Conservation (phyloP, 2,113 vertebrate genomes). For the Amazona guildingii region DNA sequence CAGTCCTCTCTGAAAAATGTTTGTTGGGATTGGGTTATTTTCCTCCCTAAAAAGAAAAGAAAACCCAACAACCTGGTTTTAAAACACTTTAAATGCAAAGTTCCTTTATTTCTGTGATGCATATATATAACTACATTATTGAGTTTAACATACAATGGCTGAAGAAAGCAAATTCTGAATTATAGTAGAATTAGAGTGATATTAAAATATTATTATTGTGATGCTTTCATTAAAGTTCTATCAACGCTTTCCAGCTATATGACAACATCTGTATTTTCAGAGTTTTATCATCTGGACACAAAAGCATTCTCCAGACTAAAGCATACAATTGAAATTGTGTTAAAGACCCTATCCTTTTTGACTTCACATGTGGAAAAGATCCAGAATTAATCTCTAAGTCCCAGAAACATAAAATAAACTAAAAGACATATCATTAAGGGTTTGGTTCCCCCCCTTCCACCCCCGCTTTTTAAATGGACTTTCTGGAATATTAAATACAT, state of each 20-base stretch:
- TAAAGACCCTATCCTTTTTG: neutral
- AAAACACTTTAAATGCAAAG: neutral
- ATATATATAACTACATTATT: neutral
- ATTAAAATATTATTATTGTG: neutral
- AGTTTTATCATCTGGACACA: neutral
- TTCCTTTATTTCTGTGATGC: neutral
- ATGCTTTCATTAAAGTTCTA: neutral
- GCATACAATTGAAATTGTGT: neutral
- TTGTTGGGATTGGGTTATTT: neutral
- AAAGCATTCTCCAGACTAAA: neutral
- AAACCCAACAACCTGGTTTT: neutral
- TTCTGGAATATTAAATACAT: neutral
- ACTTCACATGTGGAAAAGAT: neutral
- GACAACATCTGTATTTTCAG: neutral
- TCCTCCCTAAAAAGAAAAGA: neutral
- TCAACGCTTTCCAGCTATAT: neutral
- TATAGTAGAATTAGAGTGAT: neutral
- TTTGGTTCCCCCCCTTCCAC: fast-evolving
- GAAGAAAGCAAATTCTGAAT: neutral
- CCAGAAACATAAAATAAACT: neutral
- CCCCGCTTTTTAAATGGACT: neutral
- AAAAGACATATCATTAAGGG: neutral
- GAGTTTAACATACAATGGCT: neutral
- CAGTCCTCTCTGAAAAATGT: neutral
- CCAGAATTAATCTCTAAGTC: neutral